Evolutionary conservation across 2,888 invertebrate genomes (phyloP).

Genomic region (Drosophila kanekoi): DNA sequence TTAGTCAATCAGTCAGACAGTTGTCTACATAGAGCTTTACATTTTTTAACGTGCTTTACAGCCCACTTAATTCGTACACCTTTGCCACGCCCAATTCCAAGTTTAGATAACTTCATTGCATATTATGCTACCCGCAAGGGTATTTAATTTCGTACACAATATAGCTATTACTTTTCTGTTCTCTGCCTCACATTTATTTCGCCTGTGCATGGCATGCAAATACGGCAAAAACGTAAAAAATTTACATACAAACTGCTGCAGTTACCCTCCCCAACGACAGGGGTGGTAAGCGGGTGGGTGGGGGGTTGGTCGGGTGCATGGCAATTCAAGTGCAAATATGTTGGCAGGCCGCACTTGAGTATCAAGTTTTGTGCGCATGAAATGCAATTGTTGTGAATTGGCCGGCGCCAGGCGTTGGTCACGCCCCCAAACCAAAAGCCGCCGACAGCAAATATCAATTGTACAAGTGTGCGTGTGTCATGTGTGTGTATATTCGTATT

Average conservation of each 20-base stretch:
- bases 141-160: constrained; percentile 8
- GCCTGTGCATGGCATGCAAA: constrained; percentile 58
- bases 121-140: constrained; percentile 2
- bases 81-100: not conserved
- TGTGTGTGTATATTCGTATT: no score
- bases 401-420: constrained; percentile 19
- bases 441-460: constrained; percentile 37
- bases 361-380: constrained; percentile 71
- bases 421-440: constrained; percentile 9
- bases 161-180: not conserved
- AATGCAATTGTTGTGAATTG: constrained; percentile 78
- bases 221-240: constrained; percentile 67
- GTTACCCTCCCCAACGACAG: not conserved
- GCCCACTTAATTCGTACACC: no score
- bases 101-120: constrained; percentile 2
- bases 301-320: not conserved
- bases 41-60: no score
- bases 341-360: constrained; percentile 75
- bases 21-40: no score
- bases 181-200: constrained; percentile 4
- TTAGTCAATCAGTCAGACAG: no score
- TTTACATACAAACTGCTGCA: constrained; percentile 71
- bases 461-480: not conserved
- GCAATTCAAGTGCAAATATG: constrained; percentile 78
- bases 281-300: no score